Percentiles rank a stretch among this genome's conserved stretches.
phyloP scores from a whole-genome alignment of 2,797 vertebrate genomes.

The Leptodactylus fallax region DNA sequence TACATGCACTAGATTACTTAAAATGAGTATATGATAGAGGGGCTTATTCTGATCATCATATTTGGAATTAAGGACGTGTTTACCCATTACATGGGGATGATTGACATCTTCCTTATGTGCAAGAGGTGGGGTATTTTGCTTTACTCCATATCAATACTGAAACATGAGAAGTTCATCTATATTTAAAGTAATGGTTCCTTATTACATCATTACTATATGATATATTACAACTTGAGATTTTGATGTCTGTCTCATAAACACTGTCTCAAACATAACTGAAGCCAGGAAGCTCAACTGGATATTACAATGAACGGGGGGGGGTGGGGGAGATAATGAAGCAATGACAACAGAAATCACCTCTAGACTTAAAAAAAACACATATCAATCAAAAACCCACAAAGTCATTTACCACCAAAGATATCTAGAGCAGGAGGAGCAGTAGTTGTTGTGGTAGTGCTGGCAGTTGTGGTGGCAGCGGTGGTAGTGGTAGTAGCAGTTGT shows the following conservation, averaged over 20 bases:
- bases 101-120: too few relatives aligned
- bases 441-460: constrained; percentile 74
- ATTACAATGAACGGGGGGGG: constrained; percentile 4
- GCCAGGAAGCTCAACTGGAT: not conserved
- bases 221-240: constrained; percentile 22
- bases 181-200: not conserved
- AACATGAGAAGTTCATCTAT: not conserved
- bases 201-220: not conserved
- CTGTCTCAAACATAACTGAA: constrained; percentile 9
- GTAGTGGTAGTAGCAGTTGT: constrained; percentile 72
- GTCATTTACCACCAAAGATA: constrained; percentile 97
- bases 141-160: too few relatives aligned
- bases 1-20: too few relatives aligned
- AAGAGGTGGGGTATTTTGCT: too few relatives aligned
- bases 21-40: too few relatives aligned
- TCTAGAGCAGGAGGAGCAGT: constrained; percentile 90
- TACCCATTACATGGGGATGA: too few relatives aligned
- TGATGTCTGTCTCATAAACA: constrained; percentile 12
- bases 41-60: too few relatives aligned
- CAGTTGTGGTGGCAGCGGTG: constrained; percentile 52
- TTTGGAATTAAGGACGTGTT: too few relatives aligned
- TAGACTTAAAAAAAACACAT: constrained; percentile 64
- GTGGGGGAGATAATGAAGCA: constrained; percentile 12
- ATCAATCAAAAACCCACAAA: constrained; percentile 44
- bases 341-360: constrained; percentile 63